Evolutionary conservation across 1,140 invertebrate genomes (phyloP), one percentile per base, ranked within the genome.

Genomic region (Heliconius hewitsoni): DNA sequence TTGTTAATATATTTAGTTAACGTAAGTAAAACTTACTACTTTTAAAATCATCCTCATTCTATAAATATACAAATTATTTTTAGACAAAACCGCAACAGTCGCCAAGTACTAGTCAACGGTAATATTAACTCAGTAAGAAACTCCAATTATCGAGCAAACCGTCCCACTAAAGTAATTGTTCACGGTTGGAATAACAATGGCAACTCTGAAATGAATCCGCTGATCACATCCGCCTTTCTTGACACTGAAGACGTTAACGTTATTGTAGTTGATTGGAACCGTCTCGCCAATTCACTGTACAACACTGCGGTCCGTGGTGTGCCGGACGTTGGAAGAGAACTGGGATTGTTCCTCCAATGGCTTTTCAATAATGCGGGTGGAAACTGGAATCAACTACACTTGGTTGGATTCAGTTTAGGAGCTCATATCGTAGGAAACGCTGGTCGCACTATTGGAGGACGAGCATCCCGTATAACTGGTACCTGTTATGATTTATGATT

Each of bases 331-430:
- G 94, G 93, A 1, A 82, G 87, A 2, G 82, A 87, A 74, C 80
- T 94, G 9, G 91, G 87, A 3, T 86, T 91, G 77, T 94, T 94
- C 57, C 19, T 92, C 1, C 34, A 74, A 8, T 92, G 83, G 82
- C 82, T 91, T 18, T 66, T 83, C 73, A 71, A 86, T 2, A 86
- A 78, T 19, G 78, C 73, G 42, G 88, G 87, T 75, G 86, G 86
- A 9, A 84, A 85, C 70, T 91, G 84, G 84, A 91, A 95, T 27
- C 91, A 96, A 57, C 93, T 97, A 70, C 97, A 98, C 83, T 86
- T 98, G n/a, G 95, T 98, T 79, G 98, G 98, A 0, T 97, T 98
- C 91, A 98, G 97, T 83, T 93, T 98, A 46, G 98, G 98, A 0
- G 97, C 97, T 1, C 97, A 98, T 81, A 95, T 98, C 30, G 96